Evolutionary conservation across 2,113 vertebrate genomes (phyloP).

Genomic region (Apistogramma diplotaenia): DNA sequence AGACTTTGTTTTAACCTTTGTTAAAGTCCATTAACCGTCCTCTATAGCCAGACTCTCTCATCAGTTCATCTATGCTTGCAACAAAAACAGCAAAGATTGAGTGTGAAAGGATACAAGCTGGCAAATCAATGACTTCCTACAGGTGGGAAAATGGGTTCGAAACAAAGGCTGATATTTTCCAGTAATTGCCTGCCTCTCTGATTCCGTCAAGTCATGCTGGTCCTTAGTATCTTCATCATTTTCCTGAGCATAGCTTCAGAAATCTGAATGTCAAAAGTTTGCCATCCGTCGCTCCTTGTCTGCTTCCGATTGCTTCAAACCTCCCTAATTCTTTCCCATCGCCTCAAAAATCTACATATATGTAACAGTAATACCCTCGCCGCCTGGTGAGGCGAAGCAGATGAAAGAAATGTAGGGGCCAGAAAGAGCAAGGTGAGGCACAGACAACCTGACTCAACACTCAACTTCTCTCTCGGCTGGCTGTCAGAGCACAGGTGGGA

Average conservation of each 20-base stretch:
- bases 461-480: conserved; percentile 24
- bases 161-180: not conserved
- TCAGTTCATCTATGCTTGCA: not conserved
- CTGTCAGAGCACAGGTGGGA: conserved; percentile 36
- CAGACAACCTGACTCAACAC: conserved; percentile 27
- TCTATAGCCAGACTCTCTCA: not conserved
- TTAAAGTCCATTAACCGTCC: not conserved
- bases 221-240: not conserved
- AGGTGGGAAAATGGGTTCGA: not conserved
- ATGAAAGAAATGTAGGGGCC: not conserved
- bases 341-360: not conserved
- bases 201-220: not conserved
- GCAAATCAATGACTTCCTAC: conserved; percentile 4
- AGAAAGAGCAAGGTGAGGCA: not conserved
- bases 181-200: not conserved
- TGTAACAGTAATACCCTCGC: not conserved
- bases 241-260: not conserved
- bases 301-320: not conserved
- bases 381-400: not conserved
- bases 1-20: not conserved
- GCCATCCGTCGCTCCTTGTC: not conserved
- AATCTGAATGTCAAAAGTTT: not conserved
- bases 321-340: not conserved
- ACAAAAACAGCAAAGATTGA: not conserved
- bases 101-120: not conserved